A percentile compares a stretch with the other conserved stretches of the same genome.
phyloP scores from a whole-genome alignment of 2,888 invertebrate genomes.

The Plutella xylostella region DNA sequence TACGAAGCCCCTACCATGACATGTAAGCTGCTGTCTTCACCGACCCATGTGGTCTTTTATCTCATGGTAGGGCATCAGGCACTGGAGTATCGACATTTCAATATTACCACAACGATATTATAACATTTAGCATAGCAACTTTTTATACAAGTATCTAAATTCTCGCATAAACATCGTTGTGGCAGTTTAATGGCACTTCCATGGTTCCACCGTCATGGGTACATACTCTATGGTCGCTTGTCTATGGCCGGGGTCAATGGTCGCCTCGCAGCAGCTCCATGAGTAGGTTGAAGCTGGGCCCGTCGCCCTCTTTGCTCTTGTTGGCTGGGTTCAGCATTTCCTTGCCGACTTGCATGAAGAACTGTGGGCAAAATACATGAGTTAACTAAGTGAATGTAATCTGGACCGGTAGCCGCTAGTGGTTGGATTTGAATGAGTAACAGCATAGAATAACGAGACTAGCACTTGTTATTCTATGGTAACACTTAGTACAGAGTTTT shows the following conservation, averaged over 20 bases:
- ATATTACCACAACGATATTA: not conserved
- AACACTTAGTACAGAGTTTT: too few species aligned
- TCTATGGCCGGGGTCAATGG: slow-evolving; percentile 70
- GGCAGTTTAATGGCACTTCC: too few species aligned
- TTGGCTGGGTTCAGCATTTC: slow-evolving; percentile 87
- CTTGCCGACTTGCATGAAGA: slow-evolving; percentile 84
- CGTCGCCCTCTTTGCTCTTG: slow-evolving; percentile 90
- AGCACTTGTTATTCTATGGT: too few species aligned
- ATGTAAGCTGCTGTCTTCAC: too few species aligned
- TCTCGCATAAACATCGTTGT: too few species aligned
- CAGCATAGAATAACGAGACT: too few species aligned
- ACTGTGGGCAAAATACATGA: slow-evolving; percentile 40
- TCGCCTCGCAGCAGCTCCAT: slow-evolving; percentile 96
- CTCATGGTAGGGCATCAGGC: too few species aligned
- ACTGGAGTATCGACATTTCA: too few species aligned
- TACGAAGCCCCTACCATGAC: not conserved
- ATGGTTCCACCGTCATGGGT: not conserved
- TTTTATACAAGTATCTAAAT: not conserved
- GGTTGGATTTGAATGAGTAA: too few species aligned
- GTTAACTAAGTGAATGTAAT: too few species aligned
- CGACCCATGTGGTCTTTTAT: too few species aligned
- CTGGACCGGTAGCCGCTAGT: too few species aligned
- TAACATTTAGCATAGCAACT: not conserved
- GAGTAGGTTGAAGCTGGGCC: slow-evolving; percentile 91
- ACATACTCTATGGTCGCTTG: not conserved